These are phyloP conservation scores for Pristionchus maxplancki DNA, from an alignment of 2,888 invertebrate genomes.

Conservation along the genomic window DNA sequence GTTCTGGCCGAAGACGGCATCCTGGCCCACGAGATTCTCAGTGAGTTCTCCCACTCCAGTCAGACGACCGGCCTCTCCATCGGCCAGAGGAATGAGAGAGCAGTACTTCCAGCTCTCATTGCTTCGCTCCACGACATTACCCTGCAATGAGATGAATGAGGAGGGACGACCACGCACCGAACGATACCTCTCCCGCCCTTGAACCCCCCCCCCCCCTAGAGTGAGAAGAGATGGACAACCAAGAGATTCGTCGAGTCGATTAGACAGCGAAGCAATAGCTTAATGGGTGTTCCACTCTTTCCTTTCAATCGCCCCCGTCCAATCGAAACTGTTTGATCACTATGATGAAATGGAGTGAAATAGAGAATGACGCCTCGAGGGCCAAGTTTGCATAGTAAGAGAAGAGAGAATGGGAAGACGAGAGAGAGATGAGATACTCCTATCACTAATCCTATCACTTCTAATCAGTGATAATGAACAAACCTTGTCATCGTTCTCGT, in stretches of 20 bases:
- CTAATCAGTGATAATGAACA: slow-evolving; percentile 12
- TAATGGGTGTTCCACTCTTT: background rate
- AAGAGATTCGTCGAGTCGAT: background rate
- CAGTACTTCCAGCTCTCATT: slow-evolving; percentile 61
- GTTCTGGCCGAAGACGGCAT: slow-evolving; percentile 59
- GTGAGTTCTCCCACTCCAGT: slow-evolving; percentile 56
- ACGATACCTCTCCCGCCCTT: background rate
- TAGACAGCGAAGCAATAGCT: background rate
- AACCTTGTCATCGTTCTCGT: slow-evolving; percentile 56
- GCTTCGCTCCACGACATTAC: slow-evolving; percentile 55
- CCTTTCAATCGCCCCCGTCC: background rate
- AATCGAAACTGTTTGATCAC: slow-evolving; percentile 28
- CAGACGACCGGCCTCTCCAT: background rate
- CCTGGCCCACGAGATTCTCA: slow-evolving; percentile 60
- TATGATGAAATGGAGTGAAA: slow-evolving; percentile 37
- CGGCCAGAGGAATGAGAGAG: slow-evolving; percentile 56
- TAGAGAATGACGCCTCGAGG: background rate
- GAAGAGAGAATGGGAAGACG: background rate
- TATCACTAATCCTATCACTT: background rate
- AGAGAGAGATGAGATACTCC: background rate
- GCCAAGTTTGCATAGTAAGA: background rate
- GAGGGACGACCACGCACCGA: background rate
- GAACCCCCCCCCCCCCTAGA: background rate
- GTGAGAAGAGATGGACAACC: background rate
- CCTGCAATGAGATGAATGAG: slow-evolving; percentile 53